A percentile compares a stretch with the other conserved stretches of the same genome.
These are phyloP conservation scores for Lethocerus indicus DNA, from an alignment of 1,140 invertebrate genomes.

Conservation along the genomic window DNA sequence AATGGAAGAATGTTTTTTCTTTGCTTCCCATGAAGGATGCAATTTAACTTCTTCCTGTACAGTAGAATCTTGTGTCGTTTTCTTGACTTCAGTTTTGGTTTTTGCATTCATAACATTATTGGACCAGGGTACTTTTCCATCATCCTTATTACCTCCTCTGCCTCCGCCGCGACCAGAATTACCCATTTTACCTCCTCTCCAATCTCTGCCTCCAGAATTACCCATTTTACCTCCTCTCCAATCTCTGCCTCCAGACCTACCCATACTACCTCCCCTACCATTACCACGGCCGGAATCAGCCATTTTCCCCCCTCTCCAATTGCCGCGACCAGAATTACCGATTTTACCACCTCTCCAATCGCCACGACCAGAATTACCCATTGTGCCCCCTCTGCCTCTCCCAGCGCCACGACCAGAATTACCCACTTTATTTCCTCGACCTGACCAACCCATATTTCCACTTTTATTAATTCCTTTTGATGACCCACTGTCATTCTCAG, in stretches of 20 bases:
- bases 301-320: background rate
- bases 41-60: background rate
- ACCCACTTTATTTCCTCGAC: background rate
- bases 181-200: background rate
- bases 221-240: background rate
- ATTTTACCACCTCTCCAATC: background rate
- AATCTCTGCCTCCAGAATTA: background rate
- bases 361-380: background rate
- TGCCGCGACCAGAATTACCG: background rate
- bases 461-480: background rate
- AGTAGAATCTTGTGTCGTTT: background rate
- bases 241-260: background rate
- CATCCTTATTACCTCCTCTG: background rate
- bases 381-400: background rate
- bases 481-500: background rate
- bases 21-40: slow-evolving; percentile 16
- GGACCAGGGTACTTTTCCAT: too few relatives aligned
- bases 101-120: too few relatives aligned
- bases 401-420: background rate
- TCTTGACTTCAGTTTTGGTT: too few relatives aligned
- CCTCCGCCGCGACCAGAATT: background rate
- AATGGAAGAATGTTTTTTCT: slow-evolving; percentile 4
- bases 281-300: background rate
- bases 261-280: background rate
- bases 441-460: background rate